phyloP scores from a whole-genome alignment of 2,888 invertebrate species.

The Agonopterix subpropinquella region DNA sequence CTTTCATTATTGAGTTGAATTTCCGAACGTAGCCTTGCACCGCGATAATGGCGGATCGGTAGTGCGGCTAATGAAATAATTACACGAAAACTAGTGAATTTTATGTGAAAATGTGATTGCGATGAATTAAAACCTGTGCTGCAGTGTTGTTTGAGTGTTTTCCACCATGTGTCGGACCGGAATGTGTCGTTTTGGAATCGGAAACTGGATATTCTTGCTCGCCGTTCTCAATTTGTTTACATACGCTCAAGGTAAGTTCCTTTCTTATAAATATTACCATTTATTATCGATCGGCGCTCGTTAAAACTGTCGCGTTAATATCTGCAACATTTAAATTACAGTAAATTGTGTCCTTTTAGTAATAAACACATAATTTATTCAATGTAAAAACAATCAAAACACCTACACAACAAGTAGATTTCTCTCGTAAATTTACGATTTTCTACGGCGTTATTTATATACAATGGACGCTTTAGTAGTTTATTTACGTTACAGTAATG shows the following conservation, averaged over 20 bases:
- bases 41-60: slow-evolving; percentile 61
- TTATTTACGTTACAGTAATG: slow-evolving; percentile 34
- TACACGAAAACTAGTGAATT: slow-evolving; percentile 41
- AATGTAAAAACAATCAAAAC: no score
- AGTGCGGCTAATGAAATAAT: slow-evolving; percentile 29
- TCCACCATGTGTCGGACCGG: slow-evolving; percentile 68
- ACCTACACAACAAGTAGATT: not conserved
- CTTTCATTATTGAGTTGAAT: slow-evolving; percentile 63
- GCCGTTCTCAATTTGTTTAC: slow-evolving; percentile 69
- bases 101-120: slow-evolving; percentile 70
- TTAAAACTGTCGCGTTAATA: not conserved
- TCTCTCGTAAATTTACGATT: slow-evolving; percentile 5
- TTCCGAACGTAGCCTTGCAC: slow-evolving; percentile 45
- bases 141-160: slow-evolving; percentile 54
- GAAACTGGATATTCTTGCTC: slow-evolving; percentile 71
- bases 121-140: slow-evolving; percentile 68
- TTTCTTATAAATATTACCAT: slow-evolving; percentile 59
- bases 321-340: slow-evolving; percentile 1
- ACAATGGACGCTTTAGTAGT: slow-evolving; percentile 25
- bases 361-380: slow-evolving; percentile 1
- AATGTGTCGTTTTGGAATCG: slow-evolving; percentile 59
- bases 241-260: slow-evolving; percentile 69
- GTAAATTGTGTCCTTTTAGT: not conserved
- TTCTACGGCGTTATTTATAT: slow-evolving; percentile 19
- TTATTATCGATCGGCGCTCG: slow-evolving; percentile 50